Conservation (phyloP, 2,797 vertebrate species). For the Euthynnus affinis region DNA sequence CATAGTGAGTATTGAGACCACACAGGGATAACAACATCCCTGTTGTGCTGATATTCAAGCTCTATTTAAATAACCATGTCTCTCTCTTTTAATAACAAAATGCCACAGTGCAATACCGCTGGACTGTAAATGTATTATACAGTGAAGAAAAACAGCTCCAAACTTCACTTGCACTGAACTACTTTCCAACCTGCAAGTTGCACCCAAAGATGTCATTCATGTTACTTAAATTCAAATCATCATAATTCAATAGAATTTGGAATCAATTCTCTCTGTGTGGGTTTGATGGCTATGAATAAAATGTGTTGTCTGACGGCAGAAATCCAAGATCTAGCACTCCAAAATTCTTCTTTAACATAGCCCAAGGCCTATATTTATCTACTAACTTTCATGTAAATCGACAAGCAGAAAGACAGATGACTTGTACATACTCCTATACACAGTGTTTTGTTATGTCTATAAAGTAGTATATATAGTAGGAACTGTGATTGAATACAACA, state of each 20-base stretch:
- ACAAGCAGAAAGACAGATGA: no score
- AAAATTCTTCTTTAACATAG: neutral
- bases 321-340: constrained; percentile 5
- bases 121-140: neutral
- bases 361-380: neutral
- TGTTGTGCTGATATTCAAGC: constrained; percentile 17
- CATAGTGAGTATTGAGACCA: constrained; percentile 8
- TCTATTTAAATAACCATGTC: constrained; percentile 24
- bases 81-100: constrained; percentile 19
- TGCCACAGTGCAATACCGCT: neutral
- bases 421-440: no score
- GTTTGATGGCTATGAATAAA: constrained; percentile 9
- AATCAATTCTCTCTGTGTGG: constrained; percentile 1
- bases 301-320: neutral
- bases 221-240: constrained; percentile 2
- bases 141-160: constrained; percentile 22
- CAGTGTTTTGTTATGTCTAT: no score
- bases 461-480: no score
- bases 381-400: neutral
- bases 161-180: constrained; percentile 17
- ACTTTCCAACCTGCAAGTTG: neutral
- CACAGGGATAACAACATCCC: constrained; percentile 6
- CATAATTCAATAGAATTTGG: neutral
- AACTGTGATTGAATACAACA: no score
- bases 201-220: neutral